A percentile compares a stretch with the other conserved stretches of the same genome.
phyloP scores from a whole-genome alignment of 2,113 vertebrate genomes.

The Columba janthina region DNA sequence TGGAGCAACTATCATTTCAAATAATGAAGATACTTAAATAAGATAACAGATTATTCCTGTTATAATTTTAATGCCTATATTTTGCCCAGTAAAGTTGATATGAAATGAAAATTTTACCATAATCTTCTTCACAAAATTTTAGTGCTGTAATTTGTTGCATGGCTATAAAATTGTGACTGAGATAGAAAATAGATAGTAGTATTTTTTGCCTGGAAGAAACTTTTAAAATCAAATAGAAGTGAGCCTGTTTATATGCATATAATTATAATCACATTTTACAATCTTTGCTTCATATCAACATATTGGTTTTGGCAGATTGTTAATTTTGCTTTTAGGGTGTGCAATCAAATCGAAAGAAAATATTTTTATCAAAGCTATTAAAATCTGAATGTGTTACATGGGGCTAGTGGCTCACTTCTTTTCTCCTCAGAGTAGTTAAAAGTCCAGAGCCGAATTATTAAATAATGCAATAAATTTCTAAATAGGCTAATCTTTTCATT shows the following conservation, averaged over 20 bases:
- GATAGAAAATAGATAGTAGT: not conserved
- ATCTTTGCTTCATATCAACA: not conserved
- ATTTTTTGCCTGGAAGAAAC: slow-evolving; percentile 22
- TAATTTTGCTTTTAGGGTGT: slow-evolving; percentile 37
- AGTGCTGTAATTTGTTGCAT: slow-evolving; percentile 34
- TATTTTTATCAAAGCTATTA: slow-evolving; percentile 8
- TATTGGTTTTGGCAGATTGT: slow-evolving; percentile 18
- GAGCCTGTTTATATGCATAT: not conserved
- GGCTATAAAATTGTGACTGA: slow-evolving; percentile 30
- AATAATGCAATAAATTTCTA: not conserved
- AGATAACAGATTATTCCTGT: slow-evolving; percentile 32
- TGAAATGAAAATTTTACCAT: slow-evolving; percentile 32
- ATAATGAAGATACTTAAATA: slow-evolving; percentile 16
- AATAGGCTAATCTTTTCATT: not conserved
- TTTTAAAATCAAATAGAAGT: slow-evolving; percentile 21
- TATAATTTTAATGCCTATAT: not conserved
- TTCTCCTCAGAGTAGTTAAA: not conserved
- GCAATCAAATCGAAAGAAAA: slow-evolving; percentile 11
- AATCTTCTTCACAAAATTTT: slow-evolving; percentile 36
- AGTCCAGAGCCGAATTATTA: not conserved
- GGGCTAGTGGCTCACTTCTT: not conserved
- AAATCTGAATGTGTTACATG: not conserved
- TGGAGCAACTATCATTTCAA: slow-evolving; percentile 3
- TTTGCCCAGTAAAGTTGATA: slow-evolving; percentile 5
- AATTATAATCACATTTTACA: slow-evolving; percentile 27